phyloP scores from a whole-genome alignment of 1,140 invertebrate species.

The Cataglyphis hispanica region DNA sequence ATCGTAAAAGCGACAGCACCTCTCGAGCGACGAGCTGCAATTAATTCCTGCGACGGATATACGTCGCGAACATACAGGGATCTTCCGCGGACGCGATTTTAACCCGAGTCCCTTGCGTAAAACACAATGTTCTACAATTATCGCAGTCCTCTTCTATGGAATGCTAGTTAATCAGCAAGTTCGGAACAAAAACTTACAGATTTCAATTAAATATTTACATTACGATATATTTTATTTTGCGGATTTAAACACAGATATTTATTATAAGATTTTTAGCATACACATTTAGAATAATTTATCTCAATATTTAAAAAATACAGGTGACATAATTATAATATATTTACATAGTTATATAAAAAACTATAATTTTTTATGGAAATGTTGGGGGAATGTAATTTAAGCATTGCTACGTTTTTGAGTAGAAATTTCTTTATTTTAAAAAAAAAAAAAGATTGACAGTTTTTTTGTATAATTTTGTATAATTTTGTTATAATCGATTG shows the following conservation, averaged over 20 bases:
- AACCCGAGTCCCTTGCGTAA: neutral
- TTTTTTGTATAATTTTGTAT: neutral
- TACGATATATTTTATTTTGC: neutral
- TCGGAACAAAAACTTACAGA: neutral
- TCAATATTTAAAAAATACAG: neutral
- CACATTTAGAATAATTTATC: neutral
- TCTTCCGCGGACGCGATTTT: conserved; percentile 19
- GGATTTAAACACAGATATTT: neutral
- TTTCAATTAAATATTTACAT: neutral
- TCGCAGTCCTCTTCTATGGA: neutral
- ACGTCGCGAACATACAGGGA: conserved; percentile 45
- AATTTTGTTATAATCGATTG: neutral
- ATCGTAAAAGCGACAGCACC: conserved; percentile 62
- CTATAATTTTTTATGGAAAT: neutral
- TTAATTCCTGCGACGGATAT: conserved; percentile 43
- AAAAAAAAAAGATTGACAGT: neutral
- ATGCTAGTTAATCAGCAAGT: conserved; percentile 20
- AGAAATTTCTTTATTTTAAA: neutral
- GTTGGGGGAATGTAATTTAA: neutral
- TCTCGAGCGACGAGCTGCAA: conserved; percentile 35
- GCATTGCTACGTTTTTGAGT: neutral
- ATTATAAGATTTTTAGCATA: neutral
- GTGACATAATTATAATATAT: neutral
- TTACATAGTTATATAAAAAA: neutral
- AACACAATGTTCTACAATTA: conserved; percentile 11